Base-by-base conservation (phyloP, 2,888 invertebrate species). In the Troides oblongomaculatus region DNA sequence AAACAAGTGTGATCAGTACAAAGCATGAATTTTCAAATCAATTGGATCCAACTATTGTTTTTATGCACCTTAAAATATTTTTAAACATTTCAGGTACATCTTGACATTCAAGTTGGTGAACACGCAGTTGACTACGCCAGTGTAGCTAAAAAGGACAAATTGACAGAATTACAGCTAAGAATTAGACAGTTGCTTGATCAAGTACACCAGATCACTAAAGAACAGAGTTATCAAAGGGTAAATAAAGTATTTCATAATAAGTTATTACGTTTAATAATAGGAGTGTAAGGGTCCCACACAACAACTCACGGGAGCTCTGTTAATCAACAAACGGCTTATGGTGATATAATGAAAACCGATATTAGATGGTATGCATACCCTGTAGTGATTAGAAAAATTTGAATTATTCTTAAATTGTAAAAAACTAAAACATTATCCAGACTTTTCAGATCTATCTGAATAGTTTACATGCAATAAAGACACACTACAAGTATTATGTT, bases 161-260 rank as follows among this genome's bases (percentile, higher is more conserved):
- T 99, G 66, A 96, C 98, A 1, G 99, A 99, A 86, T 91, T 99
- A 18, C 99, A 99, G 86, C 92, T 99, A 66, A 94, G 99, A 80
- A 97, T 99, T 72, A 94, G 99, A 64, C 99, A 99, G 86, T 93
- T 99, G 25, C 90, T 99, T 18, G 99, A 99, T 88, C 99, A 99
- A 93, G 99, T 99, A 0, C 99, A 99, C 74, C 99, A 99, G 90
- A 99, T 99, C 73, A 98, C 98, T n/a, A 99, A 99, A 89, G 99
- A 99, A 86, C 99, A 99, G 86, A 99, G 98, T 88, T 99, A 99
- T 89, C 99, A 99, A 87, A 95, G 99, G 89, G 97, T 97, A 93
- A 89, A 25, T 53, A 53, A n/a, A 53, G 18, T 53, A 18, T 53
- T 12, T 53, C 14, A 59, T 59, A 30, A 7, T 21, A 1, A 8